These are phyloP conservation scores for Neoarius graeffei DNA, from an alignment of 2,113 vertebrate species.

Conservation along the genomic window DNA sequence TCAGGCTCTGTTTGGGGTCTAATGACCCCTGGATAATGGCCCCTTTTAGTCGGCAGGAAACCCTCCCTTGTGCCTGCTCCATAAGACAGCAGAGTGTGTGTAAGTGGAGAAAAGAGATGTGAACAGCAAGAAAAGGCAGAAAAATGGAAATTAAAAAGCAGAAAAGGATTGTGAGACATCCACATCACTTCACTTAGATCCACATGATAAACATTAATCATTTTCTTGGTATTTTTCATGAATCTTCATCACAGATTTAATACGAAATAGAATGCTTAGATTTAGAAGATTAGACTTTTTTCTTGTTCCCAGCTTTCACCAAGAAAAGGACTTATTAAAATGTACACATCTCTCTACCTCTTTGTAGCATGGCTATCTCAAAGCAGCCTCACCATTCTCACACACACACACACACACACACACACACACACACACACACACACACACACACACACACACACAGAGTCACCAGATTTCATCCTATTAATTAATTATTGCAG, in stretches of 20 bases:
- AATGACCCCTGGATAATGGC: conserved; percentile 78
- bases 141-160: conserved; percentile 15
- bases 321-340: conserved; percentile 22
- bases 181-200: conserved; percentile 11
- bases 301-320: background rate
- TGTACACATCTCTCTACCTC: background rate
- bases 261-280: conserved; percentile 6
- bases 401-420: background rate
- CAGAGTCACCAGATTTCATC: background rate
- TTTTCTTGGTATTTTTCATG: background rate
- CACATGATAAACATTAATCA: background rate
- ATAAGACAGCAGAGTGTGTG: conserved; percentile 62
- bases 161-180: background rate
- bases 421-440: conserved; percentile 1
- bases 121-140: conserved; percentile 6
- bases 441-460: background rate
- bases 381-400: background rate
- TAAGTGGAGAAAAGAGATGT: conserved; percentile 40
- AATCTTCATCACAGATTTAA: conserved; percentile 54
- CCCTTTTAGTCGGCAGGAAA: conserved; percentile 75
- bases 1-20: conserved; percentile 77
- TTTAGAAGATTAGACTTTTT: background rate
- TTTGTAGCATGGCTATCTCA: background rate
- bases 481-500: background rate
- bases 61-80: conserved; percentile 73